Base-by-base conservation (phyloP, 1,140 invertebrate genomes). In the Leptoteleia sp. region DNA sequence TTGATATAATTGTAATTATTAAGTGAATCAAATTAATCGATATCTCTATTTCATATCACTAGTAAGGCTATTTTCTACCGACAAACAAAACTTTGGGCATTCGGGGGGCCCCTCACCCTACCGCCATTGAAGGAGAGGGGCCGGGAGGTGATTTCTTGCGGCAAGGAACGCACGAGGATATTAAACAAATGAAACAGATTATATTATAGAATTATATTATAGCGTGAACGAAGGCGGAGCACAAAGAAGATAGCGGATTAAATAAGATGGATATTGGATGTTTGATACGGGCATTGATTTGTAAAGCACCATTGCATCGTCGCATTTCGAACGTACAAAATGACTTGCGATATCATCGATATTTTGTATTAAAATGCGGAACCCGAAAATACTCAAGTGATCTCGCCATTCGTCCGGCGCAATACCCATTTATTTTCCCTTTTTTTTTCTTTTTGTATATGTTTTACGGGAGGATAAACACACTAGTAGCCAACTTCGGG, bases 21-120 rank as follows among this genome's bases (percentile, higher is more conserved):
- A 79, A 64, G 50, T 3, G 47, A 65, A 33, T 37, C 19, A 52
- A 55, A 52, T 64, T 65, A 75, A 52, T 61, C 54, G 33, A 57
- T 29, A 84, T 87, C 82, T 83, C 82, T 79, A 81, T 64, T 81
- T 83, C 86, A 87, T 87, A 88, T 87, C 85, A 87, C 76, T 81
- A 81, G 81, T 80, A 81, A 81, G 48, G 54, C 29, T 70, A 67
- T 81, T 79, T 81, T 73, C 38, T 68, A 73, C 50, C 38, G 33
- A 65, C 8, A 16, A 65, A 57, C 42, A 47, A 57, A 72, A 57
- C 33, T 64, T 37, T 81, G 80, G 80, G 82, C 81, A 83, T 82
- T 82, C 13, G 16, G 19, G n/a, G n/a, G n/a, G n/a, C n/a, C n/a
- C n/a, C n/a, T n/a, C n/a, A n/a, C n/a, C n/a, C n/a, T n/a, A n/a